Conservation (phyloP, 2,888 invertebrate genomes). For the Gryllus longicercus region DNA sequence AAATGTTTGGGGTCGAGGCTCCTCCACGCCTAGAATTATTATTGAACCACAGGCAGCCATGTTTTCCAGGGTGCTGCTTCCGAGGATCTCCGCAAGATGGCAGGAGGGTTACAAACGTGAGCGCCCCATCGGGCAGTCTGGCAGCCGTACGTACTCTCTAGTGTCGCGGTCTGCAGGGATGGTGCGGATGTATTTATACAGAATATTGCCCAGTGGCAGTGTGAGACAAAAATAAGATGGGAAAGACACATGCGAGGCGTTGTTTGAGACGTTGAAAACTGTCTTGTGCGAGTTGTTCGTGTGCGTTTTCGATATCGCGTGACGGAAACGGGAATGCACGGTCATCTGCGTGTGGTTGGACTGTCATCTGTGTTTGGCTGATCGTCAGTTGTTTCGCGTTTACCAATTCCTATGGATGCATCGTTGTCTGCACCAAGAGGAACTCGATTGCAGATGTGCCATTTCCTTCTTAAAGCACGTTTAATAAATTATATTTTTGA, state of each 20-base stretch:
- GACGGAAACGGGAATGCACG: background rate
- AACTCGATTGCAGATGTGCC: conserved; percentile 17
- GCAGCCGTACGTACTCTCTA: background rate
- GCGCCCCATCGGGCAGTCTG: background rate
- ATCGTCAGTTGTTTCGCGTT: conserved; percentile 32
- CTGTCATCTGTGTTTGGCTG: conserved; percentile 25
- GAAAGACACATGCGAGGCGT: background rate
- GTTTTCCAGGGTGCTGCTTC: conserved; percentile 24
- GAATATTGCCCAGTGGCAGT: conserved; percentile 9
- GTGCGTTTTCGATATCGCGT: background rate
- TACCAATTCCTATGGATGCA: conserved; percentile 30
- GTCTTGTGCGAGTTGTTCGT: background rate
- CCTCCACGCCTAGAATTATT: conserved; percentile 25
- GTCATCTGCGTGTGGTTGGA: background rate
- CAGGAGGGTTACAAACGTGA: background rate
- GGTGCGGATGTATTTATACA: conserved; percentile 17
- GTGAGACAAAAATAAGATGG: conserved; percentile 10
- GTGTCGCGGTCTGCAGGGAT: background rate
- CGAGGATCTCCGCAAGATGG: conserved; percentile 28
- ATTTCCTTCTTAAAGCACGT: background rate
- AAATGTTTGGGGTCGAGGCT: conserved; percentile 27
- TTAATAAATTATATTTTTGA: conserved; percentile 17
- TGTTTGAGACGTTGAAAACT: background rate
- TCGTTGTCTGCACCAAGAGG: conserved; percentile 24
- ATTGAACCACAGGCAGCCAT: conserved; percentile 33